phyloP scores from a whole-genome alignment of 2,113 vertebrate genomes.

The Rhipidura dahli region DNA sequence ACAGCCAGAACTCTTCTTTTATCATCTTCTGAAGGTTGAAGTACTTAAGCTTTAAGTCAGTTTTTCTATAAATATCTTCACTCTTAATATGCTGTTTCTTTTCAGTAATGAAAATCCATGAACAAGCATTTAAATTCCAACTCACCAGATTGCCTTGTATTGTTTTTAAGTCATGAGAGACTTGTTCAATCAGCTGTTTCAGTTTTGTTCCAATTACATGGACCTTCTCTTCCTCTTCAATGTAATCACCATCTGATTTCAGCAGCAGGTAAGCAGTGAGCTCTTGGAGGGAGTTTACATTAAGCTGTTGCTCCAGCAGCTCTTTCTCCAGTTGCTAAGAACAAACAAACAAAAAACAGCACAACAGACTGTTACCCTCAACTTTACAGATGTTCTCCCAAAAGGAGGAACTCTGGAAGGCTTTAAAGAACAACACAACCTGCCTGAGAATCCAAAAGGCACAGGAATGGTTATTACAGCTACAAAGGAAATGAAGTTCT shows the following conservation, averaged over 20 bases:
- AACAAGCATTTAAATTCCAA: neutral
- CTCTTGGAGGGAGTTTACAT: slow-evolving; percentile 79
- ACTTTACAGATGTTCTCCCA: neutral
- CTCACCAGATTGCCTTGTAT: slow-evolving; percentile 78
- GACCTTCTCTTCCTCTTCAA: slow-evolving; percentile 87
- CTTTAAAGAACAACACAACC: neutral
- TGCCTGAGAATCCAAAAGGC: neutral
- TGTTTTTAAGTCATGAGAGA: slow-evolving; percentile 68
- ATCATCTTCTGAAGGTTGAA: neutral
- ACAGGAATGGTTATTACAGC: neutral
- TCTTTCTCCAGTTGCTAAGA: slow-evolving; percentile 83
- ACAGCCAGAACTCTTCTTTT: neutral
- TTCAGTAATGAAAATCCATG: neutral
- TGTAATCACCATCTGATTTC: slow-evolving; percentile 74
- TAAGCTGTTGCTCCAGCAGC: slow-evolving; percentile 70
- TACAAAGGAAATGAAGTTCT: neutral
- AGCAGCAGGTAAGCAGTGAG: slow-evolving; percentile 80
- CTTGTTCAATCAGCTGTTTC: slow-evolving; percentile 78
- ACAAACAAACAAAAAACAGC: neutral
- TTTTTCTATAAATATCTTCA: neutral
- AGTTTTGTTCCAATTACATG: slow-evolving; percentile 84
- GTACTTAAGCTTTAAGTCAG: neutral
- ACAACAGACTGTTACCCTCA: neutral
- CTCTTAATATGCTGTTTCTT: neutral
- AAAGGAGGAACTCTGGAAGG: neutral